Base-by-base conservation (phyloP, 2,113 vertebrate species). In the Eidolon helvum region DNA sequence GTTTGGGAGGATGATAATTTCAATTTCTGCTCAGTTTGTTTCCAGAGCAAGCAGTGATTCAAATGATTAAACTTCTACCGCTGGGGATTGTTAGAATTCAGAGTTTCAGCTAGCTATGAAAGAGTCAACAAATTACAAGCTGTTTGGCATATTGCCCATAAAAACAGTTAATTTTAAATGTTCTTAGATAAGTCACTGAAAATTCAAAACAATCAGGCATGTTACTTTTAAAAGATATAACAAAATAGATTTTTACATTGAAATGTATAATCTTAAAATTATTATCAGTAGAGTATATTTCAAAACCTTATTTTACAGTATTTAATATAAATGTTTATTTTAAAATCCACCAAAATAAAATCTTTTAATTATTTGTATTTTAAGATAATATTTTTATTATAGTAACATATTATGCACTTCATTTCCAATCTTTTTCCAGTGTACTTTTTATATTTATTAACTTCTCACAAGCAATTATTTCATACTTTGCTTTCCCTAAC, bases 1-100 rank as follows among this genome's bases (percentile, higher is more conserved):
- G 55, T 95, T 92, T 95, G 53, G n/a, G 48, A 95, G 59, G 80
- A 96, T 45, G 93, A 98, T 95, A 63, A 96, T 97, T 97, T 92
- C 86, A 91, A 90, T 88, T 96, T 93, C 93, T 96, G 85, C 95
- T 97, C 93, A 94, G 94, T 97, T 96, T 96, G 86, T 74, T 97
- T 96, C 78, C 88, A 94, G 78, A 95, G 30, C 48, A 96, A 96
- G 94, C 94, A 96, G 84, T 97, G 94, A 97, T 97, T 85, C 95
- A 91, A 96, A 95, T 95, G 94, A 97, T 97, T 97, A 89, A 92
- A 95, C 35, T 68, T 61, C 91, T 59, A 69, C 94, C 82, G 74
- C 85, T 77, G 90, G 82, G 71, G 16, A 88, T 45, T 86, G 71
- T 69, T 93, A 90, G 61, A 86, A 94, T 86, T 90, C 86, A 86